These are phyloP conservation scores for Caranx ignobilis DNA, from an alignment of 2,113 vertebrate genomes.

Conservation along the genomic window DNA sequence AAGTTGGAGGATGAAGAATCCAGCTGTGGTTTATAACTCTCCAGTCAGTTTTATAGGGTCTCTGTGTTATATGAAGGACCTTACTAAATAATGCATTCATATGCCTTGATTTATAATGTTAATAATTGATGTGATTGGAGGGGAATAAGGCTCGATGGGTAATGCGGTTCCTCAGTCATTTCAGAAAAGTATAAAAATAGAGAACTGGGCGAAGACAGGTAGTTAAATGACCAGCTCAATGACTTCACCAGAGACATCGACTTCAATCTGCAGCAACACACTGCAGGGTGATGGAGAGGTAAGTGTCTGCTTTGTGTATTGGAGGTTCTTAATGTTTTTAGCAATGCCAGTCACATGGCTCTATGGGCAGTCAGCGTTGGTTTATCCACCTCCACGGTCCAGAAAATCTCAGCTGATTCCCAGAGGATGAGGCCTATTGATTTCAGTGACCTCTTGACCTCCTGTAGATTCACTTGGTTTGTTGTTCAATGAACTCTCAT, in stretches of 20 bases:
- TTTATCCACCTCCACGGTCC: background rate
- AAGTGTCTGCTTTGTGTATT: background rate
- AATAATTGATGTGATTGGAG: conserved; percentile 61
- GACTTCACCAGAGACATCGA: background rate
- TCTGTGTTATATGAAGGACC: conserved; percentile 30
- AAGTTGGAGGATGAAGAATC: background rate
- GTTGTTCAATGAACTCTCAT: no score
- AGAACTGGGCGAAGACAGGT: background rate
- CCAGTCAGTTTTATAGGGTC: conserved; percentile 6
- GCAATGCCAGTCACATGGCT: background rate
- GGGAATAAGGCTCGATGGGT: conserved; percentile 14
- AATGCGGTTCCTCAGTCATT: conserved; percentile 4
- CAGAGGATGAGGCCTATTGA: background rate
- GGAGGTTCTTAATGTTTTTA: background rate
- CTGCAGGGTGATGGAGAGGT: background rate
- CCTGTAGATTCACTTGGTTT: no score
- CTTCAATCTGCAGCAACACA: background rate
- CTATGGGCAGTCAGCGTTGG: background rate
- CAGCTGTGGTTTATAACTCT: background rate
- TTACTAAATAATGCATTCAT: conserved; percentile 60
- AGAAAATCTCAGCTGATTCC: background rate
- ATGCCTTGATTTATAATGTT: conserved; percentile 59
- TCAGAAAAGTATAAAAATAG: conserved; percentile 16
- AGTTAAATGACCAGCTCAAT: background rate
- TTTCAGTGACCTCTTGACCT: no score